A percentile compares a stretch with the other conserved stretches of the same genome.
Evolutionary conservation across 2,888 invertebrate species (phyloP).

Genomic region (Dromius quadrimaculatus): DNA sequence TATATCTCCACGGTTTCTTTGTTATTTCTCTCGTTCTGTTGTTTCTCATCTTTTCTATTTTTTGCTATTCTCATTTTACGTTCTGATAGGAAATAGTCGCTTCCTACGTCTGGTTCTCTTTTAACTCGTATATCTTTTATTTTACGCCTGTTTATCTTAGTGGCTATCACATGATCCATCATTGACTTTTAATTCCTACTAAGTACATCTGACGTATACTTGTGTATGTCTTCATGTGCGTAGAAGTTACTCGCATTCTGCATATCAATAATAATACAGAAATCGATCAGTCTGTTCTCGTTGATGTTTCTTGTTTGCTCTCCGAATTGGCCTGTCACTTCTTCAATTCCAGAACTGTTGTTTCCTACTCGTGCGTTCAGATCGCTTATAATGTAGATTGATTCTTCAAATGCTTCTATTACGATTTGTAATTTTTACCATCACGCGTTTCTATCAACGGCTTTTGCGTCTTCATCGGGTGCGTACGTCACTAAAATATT

Average conservation of each 20-base stretch:
- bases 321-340: no score
- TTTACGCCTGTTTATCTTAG: not conserved
- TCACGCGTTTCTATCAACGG: not conserved
- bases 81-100: conserved; percentile 36
- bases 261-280: no score
- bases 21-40: not conserved
- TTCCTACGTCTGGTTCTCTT: conserved; percentile 34
- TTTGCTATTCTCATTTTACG: conserved; percentile 11
- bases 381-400: not conserved
- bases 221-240: conserved; percentile 34
- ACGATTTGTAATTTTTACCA: not conserved
- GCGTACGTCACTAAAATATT: not conserved
- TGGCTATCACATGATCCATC: conserved; percentile 30
- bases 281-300: no score
- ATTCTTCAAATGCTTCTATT: not conserved
- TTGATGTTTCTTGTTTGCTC: no score
- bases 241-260: conserved; percentile 38
- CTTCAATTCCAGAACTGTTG: no score
- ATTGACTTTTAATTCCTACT: conserved; percentile 24
- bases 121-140: conserved; percentile 22
- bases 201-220: not conserved
- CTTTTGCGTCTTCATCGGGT: not conserved
- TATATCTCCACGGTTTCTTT: conserved; percentile 17
- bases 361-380: no score
- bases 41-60: not conserved